phyloP scores from a whole-genome alignment of 2,113 vertebrate species.

The Todiramphus chloris region DNA sequence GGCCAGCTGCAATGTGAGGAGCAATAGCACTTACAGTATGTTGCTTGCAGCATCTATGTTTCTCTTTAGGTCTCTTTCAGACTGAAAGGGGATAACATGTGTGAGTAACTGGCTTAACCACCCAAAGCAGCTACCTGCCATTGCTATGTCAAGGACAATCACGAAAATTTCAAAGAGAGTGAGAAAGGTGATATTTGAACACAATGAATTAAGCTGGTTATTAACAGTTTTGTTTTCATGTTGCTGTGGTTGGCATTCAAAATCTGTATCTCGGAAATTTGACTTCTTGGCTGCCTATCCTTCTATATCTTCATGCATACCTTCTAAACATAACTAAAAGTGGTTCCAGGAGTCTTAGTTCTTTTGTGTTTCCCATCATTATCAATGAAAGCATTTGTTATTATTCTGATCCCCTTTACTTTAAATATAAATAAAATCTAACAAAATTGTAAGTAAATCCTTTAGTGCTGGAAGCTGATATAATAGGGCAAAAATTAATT shows the following conservation, averaged over 20 bases:
- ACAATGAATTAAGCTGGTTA: background rate
- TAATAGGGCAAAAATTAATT: slow-evolving; percentile 74
- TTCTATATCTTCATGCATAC: background rate
- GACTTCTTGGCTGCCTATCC: background rate
- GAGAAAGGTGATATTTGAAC: background rate
- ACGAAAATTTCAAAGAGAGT: background rate
- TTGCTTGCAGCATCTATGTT: background rate
- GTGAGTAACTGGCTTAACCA: background rate
- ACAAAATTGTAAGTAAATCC: slow-evolving; percentile 67
- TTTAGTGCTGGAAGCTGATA: slow-evolving; percentile 60
- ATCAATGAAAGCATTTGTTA: slow-evolving; percentile 66
- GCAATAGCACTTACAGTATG: rapidly evolving
- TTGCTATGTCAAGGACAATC: background rate
- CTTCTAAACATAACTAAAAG: background rate
- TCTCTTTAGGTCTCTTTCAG: background rate
- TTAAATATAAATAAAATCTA: slow-evolving; percentile 72
- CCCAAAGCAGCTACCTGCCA: background rate
- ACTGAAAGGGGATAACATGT: rapidly evolving
- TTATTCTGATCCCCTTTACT: slow-evolving; percentile 48
- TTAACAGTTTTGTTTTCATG: background rate
- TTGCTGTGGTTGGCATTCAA: background rate
- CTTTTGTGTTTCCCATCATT: slow-evolving; percentile 51
- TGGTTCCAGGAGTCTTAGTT: background rate
- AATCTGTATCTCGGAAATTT: background rate
- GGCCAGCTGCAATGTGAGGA: background rate